Evolutionary conservation across 2,797 vertebrate species (phyloP).

Genomic region (Pyrocephalus nanus): DNA sequence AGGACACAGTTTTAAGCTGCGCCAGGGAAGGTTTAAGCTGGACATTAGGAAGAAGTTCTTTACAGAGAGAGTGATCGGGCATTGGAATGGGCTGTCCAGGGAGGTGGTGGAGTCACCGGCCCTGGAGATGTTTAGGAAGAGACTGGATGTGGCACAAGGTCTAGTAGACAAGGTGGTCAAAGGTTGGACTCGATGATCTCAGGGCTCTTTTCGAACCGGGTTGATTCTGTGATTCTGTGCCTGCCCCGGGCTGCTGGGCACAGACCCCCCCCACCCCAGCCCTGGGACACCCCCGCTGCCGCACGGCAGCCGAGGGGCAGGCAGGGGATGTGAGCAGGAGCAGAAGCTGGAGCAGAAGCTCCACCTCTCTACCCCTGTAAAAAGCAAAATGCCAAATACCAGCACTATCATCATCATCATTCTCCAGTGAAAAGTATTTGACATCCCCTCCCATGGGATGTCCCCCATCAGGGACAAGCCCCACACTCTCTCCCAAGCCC

Average conservation of each 20-base stretch:
- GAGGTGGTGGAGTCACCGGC: too few species aligned
- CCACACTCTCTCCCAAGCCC: fast-evolving
- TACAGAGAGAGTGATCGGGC: too few species aligned
- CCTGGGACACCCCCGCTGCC: background rate
- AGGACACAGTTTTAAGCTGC: too few species aligned
- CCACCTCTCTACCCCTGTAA: background rate
- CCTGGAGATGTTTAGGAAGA: too few species aligned
- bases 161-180: too few species aligned
- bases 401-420: background rate
- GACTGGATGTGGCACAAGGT: too few species aligned
- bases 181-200: too few species aligned
- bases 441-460: background rate
- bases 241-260: background rate
- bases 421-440: background rate
- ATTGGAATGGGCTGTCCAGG: too few species aligned
- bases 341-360: background rate
- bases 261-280: background rate
- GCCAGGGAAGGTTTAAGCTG: too few species aligned
- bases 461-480: background rate
- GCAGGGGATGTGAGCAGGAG: background rate
- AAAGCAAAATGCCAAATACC: background rate
- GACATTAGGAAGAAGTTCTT: too few species aligned
- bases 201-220: too few species aligned
- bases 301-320: background rate
- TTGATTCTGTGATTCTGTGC: too few species aligned